Conservation (phyloP, 2,797 vertebrate species). For the Typhlichthys eigenmanni region DNA sequence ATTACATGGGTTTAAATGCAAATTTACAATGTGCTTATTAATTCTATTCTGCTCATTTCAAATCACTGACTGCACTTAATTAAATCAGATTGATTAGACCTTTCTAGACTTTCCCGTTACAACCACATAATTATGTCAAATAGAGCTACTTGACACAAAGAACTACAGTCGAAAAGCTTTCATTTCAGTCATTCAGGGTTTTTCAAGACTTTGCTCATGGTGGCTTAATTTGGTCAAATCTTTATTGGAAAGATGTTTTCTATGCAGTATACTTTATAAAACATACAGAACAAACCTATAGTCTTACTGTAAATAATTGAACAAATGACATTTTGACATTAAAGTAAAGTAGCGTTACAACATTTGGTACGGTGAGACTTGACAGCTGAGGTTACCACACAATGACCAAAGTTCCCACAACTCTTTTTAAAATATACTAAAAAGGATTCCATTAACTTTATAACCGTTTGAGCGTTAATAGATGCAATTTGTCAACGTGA, state of each 20-base stretch:
- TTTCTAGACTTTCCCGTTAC: constrained; percentile 81
- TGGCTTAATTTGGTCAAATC: not conserved
- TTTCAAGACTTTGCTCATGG: constrained; percentile 31
- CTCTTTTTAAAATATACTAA: too few species aligned
- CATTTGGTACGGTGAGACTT: too few species aligned
- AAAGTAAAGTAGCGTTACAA: too few species aligned
- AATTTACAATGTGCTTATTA: constrained; percentile 86
- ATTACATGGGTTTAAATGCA: constrained; percentile 83
- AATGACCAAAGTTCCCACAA: too few species aligned
- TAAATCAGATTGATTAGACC: constrained; percentile 88
- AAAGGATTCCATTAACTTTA: too few species aligned
- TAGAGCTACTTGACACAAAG: constrained; percentile 78
- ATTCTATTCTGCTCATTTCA: constrained; percentile 86
- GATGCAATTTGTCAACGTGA: constrained; percentile 36
- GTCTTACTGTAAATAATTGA: too few species aligned
- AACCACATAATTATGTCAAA: constrained; percentile 87
- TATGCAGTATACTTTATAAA: too few species aligned
- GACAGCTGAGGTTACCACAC: too few species aligned
- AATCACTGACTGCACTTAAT: constrained; percentile 87
- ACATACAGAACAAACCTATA: too few species aligned
- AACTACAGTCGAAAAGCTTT: constrained; percentile 63
- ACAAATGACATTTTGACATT: too few species aligned
- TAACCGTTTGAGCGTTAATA: constrained; percentile 17
- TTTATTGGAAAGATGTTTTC: not conserved
- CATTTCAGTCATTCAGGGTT: constrained; percentile 52